Evolutionary conservation across 2,797 vertebrate species (phyloP), one percentile per base, ranked within the genome.

Genomic region (Taenioides sp.): DNA sequence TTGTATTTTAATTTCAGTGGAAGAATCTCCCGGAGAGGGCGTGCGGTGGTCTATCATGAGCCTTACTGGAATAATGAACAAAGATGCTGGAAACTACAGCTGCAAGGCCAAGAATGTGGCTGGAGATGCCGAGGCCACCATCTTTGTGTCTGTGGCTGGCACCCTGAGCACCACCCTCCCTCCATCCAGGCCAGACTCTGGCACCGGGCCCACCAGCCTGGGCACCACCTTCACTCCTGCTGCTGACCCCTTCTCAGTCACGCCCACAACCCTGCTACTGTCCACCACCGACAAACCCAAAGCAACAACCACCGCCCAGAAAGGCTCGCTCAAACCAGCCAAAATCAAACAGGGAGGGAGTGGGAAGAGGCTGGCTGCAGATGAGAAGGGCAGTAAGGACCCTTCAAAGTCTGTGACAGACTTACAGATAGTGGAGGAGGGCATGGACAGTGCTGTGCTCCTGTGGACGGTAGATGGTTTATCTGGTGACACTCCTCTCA

Each of bases 11-110:
- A 34, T 37, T 80, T 59, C 60, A 99, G 97, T 99, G 76, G 96
- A 99, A 84, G 97, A 99, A 81, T 96, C 96, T 75, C 98, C 98
- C 40, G 92, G 91, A 60, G 95, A 97, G 10, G 98, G 98, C 37
- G 89, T 96, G 73, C 92, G 93, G 63, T 99, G 97, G 97, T 99
- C 98, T 84, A 96, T 99, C 78, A 94, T 99, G 83, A 98, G 97
- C 81, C 77, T 99, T 86, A 93, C 95, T 12, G 94, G 93, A 66
- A 94, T 99, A 83, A 85, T 94, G 2, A 88, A 92, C 86, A 95
- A 94, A 82, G 97, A 99, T 0, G 95, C 96, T 1, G 97, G 97
- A 11, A 91, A 96, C 87, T 99, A 98, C 88, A 95, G 90, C 34
- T 99, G 98, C 84, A 97, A 94, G 80, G 98, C 97, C 40, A 98